phyloP scores from a whole-genome alignment of 1,140 invertebrate species.

The Artemia franciscana region DNA sequence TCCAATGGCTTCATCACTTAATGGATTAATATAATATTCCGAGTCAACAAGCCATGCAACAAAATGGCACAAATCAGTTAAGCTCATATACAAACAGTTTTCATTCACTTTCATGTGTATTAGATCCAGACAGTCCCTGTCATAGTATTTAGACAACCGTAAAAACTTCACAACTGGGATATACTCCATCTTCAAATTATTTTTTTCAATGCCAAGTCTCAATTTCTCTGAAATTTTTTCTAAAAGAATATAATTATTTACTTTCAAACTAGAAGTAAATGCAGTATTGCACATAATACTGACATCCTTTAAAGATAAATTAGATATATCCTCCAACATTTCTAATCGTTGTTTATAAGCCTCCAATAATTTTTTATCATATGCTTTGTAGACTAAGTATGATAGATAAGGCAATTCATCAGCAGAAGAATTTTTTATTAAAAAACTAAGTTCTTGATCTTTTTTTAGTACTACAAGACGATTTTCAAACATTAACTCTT shows the following conservation, averaged over 20 bases:
- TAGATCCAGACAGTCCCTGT: neutral
- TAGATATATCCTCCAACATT: neutral
- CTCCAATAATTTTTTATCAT: neutral
- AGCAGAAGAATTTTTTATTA: neutral
- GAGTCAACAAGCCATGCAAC: neutral
- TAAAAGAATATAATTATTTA: neutral
- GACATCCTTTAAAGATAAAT: neutral
- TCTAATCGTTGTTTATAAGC: neutral
- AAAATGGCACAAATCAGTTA: neutral
- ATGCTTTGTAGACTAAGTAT: neutral
- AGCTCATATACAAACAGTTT: neutral
- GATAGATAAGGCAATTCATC: neutral
- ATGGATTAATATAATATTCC: neutral
- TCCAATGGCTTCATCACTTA: neutral
- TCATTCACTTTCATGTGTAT: neutral
- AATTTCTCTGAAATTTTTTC: neutral
- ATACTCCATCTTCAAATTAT: neutral
- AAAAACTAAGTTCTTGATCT: neutral
- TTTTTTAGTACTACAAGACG: neutral
- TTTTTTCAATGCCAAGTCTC: neutral
- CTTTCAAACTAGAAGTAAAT: neutral
- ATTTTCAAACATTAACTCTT: neutral
- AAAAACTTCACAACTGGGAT: neutral
- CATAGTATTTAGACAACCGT: neutral
- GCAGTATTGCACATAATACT: neutral